Evolutionary conservation across 2,113 vertebrate species (phyloP), one percentile per base, ranked within the genome.

Genomic region (Coreoperca whiteheadi): DNA sequence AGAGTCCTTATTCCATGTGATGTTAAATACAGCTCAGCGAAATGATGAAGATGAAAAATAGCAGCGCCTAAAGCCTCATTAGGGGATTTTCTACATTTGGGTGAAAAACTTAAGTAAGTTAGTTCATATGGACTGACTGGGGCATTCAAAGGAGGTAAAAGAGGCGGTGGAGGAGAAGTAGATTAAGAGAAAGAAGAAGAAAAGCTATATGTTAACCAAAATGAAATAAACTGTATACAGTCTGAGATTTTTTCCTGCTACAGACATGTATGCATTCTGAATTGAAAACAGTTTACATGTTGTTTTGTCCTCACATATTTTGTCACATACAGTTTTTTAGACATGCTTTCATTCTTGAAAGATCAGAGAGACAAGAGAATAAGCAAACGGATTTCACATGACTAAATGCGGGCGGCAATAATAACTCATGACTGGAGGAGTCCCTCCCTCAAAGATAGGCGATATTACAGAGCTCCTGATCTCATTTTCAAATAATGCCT

Each of bases 31-130:
- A 81, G 77, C 78, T 80, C 77, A 73, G 72, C n/a, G 1, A 82
- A 87, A 87, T 25, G 72, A 87, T 87, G 77, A 82, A 84, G 84
- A 89, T 81, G 78, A 83, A 80, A 89, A 87, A 83, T 72, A 65
- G 68, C 77, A 79, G 71, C 1, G 39, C 79, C 79, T 84, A 76
- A 89, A 91, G 73, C 79, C 66, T 88, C 87, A 79, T 88, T 76
- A 75, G 53, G 72, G 77, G 83, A 77, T 83, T 88, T 90, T 77
- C 69, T 66, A 37, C 76, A 68, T 87, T 69, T 81, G 60, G 75
- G 75, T 59, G 74, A 78, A 79, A 78, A 67, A 82, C 30, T 1
- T 70, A 77, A 84, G 72, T 28, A 39, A 57, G 82, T 79, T 46
- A 53, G 59, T 34, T 61, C 12, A 32, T n/a, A 56, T 63, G 39